phyloP scores from a whole-genome alignment of 2,888 invertebrate species.

The Protula sp. region DNA sequence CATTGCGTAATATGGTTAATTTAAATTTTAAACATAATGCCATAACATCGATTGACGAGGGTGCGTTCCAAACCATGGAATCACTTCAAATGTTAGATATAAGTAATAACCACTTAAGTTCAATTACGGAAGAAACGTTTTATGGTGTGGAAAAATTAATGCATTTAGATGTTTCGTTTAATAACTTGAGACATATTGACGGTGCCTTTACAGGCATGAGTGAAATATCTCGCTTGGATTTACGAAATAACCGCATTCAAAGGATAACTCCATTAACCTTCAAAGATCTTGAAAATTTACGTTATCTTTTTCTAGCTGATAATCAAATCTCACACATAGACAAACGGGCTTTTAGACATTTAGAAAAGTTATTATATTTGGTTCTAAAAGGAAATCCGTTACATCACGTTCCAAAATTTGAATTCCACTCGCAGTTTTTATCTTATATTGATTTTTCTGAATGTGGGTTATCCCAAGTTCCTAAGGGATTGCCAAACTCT shows the following conservation, averaged over 20 bases:
- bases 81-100: slow-evolving; percentile 19
- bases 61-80: slow-evolving; percentile 10
- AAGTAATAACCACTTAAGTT: slow-evolving; percentile 12
- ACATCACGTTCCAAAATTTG: slow-evolving; percentile 9
- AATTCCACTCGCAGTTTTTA: slow-evolving; percentile 21
- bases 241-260: slow-evolving; percentile 16
- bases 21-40: slow-evolving; percentile 21
- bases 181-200: slow-evolving; percentile 13
- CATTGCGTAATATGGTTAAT: slow-evolving; percentile 6
- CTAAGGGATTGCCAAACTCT: slow-evolving; percentile 25
- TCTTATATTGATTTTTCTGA: slow-evolving; percentile 26
- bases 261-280: slow-evolving; percentile 18
- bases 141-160: not conserved
- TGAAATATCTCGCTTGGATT: slow-evolving; percentile 14
- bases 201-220: slow-evolving; percentile 2
- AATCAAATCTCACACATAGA: slow-evolving; percentile 20
- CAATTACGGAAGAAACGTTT: too few species aligned
- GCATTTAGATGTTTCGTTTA: slow-evolving; percentile 16
- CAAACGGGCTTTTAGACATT: slow-evolving; percentile 14
- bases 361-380: slow-evolving; percentile 23
- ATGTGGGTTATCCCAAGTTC: slow-evolving; percentile 19
- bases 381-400: slow-evolving; percentile 22
- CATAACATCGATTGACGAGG: slow-evolving; percentile 14
- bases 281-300: slow-evolving; percentile 18
- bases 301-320: slow-evolving; percentile 19